A percentile compares a stretch with the other conserved stretches of the same genome.
Evolutionary conservation across 2,888 invertebrate species (phyloP).

Genomic region (Zelleria hepariella): DNA sequence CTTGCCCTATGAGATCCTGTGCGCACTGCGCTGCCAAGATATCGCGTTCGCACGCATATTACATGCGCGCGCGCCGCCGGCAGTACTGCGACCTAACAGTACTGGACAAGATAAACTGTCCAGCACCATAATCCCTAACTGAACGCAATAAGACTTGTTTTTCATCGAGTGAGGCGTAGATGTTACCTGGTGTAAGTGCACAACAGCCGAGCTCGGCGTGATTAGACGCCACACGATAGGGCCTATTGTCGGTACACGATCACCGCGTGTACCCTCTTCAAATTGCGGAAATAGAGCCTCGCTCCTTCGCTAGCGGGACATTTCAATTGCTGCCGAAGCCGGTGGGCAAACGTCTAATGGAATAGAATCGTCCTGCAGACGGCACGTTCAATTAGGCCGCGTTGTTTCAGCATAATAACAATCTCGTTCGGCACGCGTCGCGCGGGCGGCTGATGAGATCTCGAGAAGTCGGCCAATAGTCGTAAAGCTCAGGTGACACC

Average conservation of each 20-base stretch:
- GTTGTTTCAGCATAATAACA: not conserved
- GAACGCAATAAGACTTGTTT: not conserved
- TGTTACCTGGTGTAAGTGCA: not conserved
- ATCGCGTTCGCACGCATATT: conserved; percentile 70
- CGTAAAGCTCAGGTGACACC: conserved; percentile 46
- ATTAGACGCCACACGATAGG: conserved; percentile 70
- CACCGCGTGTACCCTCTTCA: conserved; percentile 61
- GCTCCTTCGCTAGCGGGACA: conserved; percentile 63
- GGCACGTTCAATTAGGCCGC: not conserved
- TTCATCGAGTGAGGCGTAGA: not conserved
- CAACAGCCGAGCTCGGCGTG: conserved; percentile 38
- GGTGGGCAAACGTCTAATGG: conserved; percentile 44
- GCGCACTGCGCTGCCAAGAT: conserved; percentile 25
- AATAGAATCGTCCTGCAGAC: conserved; percentile 29
- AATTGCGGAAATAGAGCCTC: conserved; percentile 69
- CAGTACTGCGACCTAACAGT: conserved; percentile 58
- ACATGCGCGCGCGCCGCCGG: conserved; percentile 41
- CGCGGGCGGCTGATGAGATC: conserved; percentile 20
- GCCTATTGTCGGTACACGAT: conserved; percentile 69
- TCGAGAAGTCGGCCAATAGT: conserved; percentile 43
- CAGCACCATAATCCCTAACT: not conserved
- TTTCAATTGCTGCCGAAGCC: conserved; percentile 58
- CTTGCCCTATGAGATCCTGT: conserved; percentile 9
- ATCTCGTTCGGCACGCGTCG: not conserved
- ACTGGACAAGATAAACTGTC: conserved; percentile 18